Base-by-base conservation (phyloP, 2,888 invertebrate genomes). In the Tiliacea citrago region DNA sequence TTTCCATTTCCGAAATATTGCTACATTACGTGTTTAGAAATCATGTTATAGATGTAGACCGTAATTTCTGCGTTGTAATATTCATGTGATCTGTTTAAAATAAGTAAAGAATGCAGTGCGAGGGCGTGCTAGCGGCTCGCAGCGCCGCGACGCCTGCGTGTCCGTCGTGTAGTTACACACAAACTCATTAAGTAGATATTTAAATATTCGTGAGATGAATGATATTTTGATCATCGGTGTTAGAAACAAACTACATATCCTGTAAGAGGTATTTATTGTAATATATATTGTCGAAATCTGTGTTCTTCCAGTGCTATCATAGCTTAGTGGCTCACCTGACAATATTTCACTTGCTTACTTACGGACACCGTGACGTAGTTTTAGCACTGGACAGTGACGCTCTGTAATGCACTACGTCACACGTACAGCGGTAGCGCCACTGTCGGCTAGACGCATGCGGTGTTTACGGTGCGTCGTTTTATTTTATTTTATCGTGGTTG, bases 221-320 rank as follows among this genome's bases (percentile, higher is more conserved):
- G 78, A 91, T 91, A 90, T 91, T 93, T 92, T 90, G 86, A 91
- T 91, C 81, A 85, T 94, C 89, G 92, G 89, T 95, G 93, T 94
- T 95, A 94, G 93, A 91, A 91, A 92, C 91, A 91, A 92, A 90
- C 89, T 93, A 93, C 94, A 96, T 95, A 95, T 95, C 94, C 85
- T 93, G 88, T 84, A 84, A 84, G 84, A 91, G 75, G 85, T 90
- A 90, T 88, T 90, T 88, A 81, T 87, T 90, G 86, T 92, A 90
- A 89, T 77, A 88, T 89, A 91, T 90, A 89, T 92, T 90, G 91
- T 93, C 88, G 85, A 92, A 93, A 94, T 94, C 93, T 95, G 91
- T 95, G 95, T 95, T 95, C 96, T 95, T 95, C 95, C 95, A 95
- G 87, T 91, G 91, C 92, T 93, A 87, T 92, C 90, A 83, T 93